Evolutionary conservation across 2,797 vertebrate genomes (phyloP).

Genomic region (Setipinna tenuifilis): DNA sequence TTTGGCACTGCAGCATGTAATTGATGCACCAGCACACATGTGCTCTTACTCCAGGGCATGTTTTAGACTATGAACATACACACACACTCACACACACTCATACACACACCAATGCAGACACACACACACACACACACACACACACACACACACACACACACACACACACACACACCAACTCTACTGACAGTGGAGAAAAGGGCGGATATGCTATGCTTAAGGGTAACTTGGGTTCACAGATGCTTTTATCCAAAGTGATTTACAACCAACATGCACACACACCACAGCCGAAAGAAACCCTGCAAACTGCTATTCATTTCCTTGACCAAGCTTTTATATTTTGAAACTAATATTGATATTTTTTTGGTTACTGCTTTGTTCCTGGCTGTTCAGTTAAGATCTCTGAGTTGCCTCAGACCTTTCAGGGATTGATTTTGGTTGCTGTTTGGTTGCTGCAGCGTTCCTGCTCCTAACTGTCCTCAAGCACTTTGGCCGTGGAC

Average conservation of each 20-base stretch:
- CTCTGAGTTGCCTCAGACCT: not conserved
- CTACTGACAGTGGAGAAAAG: too few species aligned
- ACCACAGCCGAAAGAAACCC: not conserved
- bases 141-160: not conserved
- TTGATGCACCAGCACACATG: slow-evolving; percentile 5
- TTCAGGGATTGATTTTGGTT: slow-evolving; percentile 20
- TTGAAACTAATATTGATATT: not conserved
- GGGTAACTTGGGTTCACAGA: too few species aligned
- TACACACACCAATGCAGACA: too few species aligned
- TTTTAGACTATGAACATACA: not conserved
- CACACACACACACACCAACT: not conserved
- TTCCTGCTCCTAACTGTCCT: slow-evolving; percentile 68
- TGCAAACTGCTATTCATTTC: not conserved
- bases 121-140: not conserved
- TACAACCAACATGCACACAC: too few species aligned
- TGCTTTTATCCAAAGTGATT: too few species aligned
- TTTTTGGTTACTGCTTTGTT: slow-evolving; percentile 7
- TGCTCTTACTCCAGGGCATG: not conserved
- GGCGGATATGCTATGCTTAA: too few species aligned
- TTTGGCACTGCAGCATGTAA: slow-evolving; percentile 9
- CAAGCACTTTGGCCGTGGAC: slow-evolving; percentile 64
- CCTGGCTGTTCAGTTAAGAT: not conserved
- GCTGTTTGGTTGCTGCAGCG: slow-evolving; percentile 53
- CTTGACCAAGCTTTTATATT: not conserved
- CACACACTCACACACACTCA: not conserved